Evolutionary conservation across 2,888 invertebrate genomes (phyloP).

Genomic region (Dromius quadrimaculatus): DNA sequence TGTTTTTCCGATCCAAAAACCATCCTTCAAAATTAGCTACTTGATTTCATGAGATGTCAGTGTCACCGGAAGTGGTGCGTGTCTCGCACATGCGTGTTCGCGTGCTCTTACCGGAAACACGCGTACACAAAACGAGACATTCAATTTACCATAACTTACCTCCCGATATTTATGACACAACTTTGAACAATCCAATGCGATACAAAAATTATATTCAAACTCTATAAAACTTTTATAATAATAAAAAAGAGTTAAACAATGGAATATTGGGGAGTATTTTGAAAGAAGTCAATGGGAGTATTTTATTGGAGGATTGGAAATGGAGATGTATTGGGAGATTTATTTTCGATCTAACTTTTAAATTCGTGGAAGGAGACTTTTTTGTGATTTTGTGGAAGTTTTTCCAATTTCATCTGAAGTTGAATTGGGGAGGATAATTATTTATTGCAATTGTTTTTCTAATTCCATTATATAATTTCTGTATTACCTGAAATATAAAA

Average conservation of each 20-base stretch:
- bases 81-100: constrained; percentile 45
- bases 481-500: no score
- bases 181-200: constrained; percentile 56
- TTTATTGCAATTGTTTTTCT: no score
- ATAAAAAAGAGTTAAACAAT: constrained; percentile 37
- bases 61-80: constrained; percentile 13
- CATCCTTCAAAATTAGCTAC: no score
- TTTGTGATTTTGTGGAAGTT: constrained; percentile 5
- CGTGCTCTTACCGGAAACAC: constrained; percentile 53
- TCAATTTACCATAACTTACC: constrained; percentile 59
- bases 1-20: no score
- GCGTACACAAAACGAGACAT: constrained; percentile 56
- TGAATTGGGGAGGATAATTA: no score
- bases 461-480: no score
- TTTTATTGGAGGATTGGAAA: constrained; percentile 33
- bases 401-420: no score
- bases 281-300: background rate
- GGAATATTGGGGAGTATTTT: background rate
- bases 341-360: constrained; percentile 50
- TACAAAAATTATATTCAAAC: constrained; percentile 56
- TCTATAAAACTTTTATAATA: constrained; percentile 50
- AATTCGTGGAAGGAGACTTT: constrained; percentile 8
- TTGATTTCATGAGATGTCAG: constrained; percentile 24
- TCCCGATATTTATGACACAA: constrained; percentile 57
- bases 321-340: constrained; percentile 30